Evolutionary conservation across 1,140 invertebrate genomes (phyloP), one percentile per base, ranked within the genome.

Genomic region (Drosophila tristis): DNA sequence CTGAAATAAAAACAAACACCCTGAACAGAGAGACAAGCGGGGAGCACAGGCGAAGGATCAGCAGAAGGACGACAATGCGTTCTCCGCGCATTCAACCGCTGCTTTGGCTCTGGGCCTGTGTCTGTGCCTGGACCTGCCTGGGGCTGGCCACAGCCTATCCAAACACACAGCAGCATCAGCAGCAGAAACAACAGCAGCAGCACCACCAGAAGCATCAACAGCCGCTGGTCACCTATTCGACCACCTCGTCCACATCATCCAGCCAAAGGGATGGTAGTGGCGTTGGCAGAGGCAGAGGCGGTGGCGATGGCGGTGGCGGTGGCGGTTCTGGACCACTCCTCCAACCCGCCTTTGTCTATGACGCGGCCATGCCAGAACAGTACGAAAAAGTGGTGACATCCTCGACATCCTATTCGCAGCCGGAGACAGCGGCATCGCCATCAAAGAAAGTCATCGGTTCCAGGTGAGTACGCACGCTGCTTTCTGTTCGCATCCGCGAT

Each of bases 381-480:
- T 53, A 73, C 35, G 48, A 68, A 43, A 42, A 29, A n/a, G 42
- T 13, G 48, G 5, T n/a, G 42, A 20, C 63, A 23, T 11, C 51
- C 20, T 43, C 71, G 25, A 47, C 74, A 23, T 31, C 64, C 43
- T 23, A 26, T n/a, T 25, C 31, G 15, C 48, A 25, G 11, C 25
- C 54, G 42, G 43, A 56, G 44, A 55, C 70, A 25, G 61, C 71
- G 58, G 43, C 23, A 48, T 80, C 80, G 49, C 73, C 78, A 63
- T 86, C 90, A 78, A 91, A 91, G 76, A 91, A 86, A 90, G 80
- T 91, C 77, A 90, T 90, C 73, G 87, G 84, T 86, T 91, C 90
- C 74, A 91, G 87, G 90, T 91, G 80, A 91, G 90, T 89, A 63
- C 84, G 68, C 67, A 58, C 47, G 35, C 73, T 60, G 50, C 23